Evolutionary conservation across 2,888 invertebrate species (phyloP).

Genomic region (Autographa pulchrina): DNA sequence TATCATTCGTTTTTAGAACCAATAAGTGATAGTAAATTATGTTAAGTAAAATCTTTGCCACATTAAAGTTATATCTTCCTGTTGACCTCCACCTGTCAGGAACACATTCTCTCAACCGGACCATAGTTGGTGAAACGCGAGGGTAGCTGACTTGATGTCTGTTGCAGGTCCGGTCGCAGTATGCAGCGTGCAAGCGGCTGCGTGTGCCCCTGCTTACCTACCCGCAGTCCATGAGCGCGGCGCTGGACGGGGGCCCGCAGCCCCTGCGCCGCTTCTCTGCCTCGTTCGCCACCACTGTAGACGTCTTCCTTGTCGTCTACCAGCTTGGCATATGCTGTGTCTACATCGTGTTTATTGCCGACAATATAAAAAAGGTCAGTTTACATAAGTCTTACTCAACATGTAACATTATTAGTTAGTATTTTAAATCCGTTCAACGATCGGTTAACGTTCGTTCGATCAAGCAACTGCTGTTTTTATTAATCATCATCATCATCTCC

Average conservation of each 20-base stretch:
- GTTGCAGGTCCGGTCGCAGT: constrained; percentile 85
- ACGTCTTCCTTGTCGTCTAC: constrained; percentile 93
- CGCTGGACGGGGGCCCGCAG: constrained; percentile 93
- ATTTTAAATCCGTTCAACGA: too few relatives aligned
- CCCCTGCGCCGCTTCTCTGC: constrained; percentile 90
- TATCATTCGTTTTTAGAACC: too few relatives aligned
- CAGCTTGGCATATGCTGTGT: constrained; percentile 98
- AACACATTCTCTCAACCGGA: too few relatives aligned
- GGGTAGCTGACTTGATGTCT: constrained; percentile 1
- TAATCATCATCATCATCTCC: too few relatives aligned
- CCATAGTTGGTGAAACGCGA: too few relatives aligned
- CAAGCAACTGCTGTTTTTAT: too few relatives aligned
- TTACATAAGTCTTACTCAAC: not conserved
- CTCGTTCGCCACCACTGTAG: constrained; percentile 90
- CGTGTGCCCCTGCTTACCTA: constrained; percentile 94
- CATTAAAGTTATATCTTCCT: too few relatives aligned
- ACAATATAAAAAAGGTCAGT: constrained; percentile 92
- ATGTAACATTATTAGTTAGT: not conserved
- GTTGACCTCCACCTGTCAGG: too few relatives aligned
- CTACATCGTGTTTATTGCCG: constrained; percentile 97
- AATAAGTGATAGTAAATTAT: too few relatives aligned
- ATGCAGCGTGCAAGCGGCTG: constrained; percentile 89
- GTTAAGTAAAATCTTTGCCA: too few relatives aligned
- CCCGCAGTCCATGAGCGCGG: constrained; percentile 94
- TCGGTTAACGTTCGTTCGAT: not conserved